Evolutionary conservation across 2,797 vertebrate genomes (phyloP).

Genomic region (Kryptolebias ocellatus): DNA sequence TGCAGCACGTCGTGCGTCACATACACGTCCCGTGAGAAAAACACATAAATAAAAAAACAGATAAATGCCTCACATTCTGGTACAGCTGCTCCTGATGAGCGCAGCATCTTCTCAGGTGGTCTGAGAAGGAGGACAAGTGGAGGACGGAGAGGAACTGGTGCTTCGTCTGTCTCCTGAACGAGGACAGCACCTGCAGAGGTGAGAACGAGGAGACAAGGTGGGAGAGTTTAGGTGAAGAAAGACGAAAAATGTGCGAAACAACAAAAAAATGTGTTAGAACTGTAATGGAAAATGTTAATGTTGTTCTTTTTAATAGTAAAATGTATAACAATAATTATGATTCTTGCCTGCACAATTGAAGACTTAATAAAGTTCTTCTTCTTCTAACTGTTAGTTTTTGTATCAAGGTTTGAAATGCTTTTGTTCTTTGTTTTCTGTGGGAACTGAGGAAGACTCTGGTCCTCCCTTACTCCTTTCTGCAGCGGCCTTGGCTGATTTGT

Average conservation of each 20-base stretch:
- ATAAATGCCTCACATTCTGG: slow-evolving; percentile 37
- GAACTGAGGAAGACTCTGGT: no score
- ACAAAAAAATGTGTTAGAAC: not conserved
- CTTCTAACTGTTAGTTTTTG: no score
- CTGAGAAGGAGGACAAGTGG: slow-evolving; percentile 75
- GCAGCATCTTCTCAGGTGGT: slow-evolving; percentile 29
- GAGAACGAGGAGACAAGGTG: not conserved
- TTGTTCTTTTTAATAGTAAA: no score
- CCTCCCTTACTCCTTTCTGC: no score
- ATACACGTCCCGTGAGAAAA: not conserved
- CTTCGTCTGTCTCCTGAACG: slow-evolving; percentile 75
- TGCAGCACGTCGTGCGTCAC: not conserved
- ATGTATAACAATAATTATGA: no score
- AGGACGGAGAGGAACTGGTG: slow-evolving; percentile 82
- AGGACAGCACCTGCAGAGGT: slow-evolving; percentile 77
- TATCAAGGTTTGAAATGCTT: no score
- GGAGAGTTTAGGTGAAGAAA: not conserved
- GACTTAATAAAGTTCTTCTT: no score
- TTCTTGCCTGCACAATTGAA: no score
- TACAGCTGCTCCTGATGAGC: slow-evolving; percentile 31
- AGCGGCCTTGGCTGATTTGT: no score
- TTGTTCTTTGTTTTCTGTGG: no score
- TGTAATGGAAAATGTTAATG: no score
- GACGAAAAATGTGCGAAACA: not conserved
- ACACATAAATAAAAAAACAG: not conserved